Evolutionary conservation across 2,797 vertebrate species (phyloP).

Genomic region (Protosalanx chinensis): DNA sequence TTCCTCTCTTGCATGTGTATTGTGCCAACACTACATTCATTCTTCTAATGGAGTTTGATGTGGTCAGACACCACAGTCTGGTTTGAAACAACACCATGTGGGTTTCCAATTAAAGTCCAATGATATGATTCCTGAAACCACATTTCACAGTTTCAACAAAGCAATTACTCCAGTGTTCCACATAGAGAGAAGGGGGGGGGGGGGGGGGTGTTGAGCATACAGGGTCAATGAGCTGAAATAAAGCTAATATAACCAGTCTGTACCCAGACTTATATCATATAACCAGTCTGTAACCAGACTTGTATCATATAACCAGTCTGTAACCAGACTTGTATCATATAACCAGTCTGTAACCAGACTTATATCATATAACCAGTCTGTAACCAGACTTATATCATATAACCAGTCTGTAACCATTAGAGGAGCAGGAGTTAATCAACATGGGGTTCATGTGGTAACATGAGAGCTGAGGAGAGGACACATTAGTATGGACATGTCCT

Average conservation of each 20-base stretch:
- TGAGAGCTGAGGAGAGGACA: conserved; percentile 44
- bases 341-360: background rate
- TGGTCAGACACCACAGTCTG: conserved; percentile 12
- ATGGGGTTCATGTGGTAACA: conserved; percentile 36
- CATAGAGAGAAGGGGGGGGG: conserved; percentile 17
- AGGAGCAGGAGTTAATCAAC: conserved; percentile 41
- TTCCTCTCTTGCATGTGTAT: conserved; percentile 9
- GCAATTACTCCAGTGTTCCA: conserved; percentile 47
- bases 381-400: background rate
- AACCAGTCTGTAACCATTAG: conserved; percentile 18
- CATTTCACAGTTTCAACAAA: conserved; percentile 41
- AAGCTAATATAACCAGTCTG: conserved; percentile 6
- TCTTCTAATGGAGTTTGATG: background rate
- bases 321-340: background rate
- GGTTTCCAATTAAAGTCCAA: conserved; percentile 26
- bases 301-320: too few species aligned
- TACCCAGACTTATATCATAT: background rate
- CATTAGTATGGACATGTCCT: conserved; percentile 49
- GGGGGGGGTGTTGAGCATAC: too few species aligned
- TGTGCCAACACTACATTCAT: conserved; percentile 15
- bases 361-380: too few species aligned
- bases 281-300: background rate
- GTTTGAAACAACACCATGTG: conserved; percentile 17
- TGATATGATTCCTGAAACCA: conserved; percentile 26
- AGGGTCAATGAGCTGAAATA: conserved; percentile 22